Percentiles rank a stretch among this genome's conserved stretches.
Evolutionary conservation across 2,888 invertebrate genomes (phyloP).

Genomic region (Brachylomia viminalis): DNA sequence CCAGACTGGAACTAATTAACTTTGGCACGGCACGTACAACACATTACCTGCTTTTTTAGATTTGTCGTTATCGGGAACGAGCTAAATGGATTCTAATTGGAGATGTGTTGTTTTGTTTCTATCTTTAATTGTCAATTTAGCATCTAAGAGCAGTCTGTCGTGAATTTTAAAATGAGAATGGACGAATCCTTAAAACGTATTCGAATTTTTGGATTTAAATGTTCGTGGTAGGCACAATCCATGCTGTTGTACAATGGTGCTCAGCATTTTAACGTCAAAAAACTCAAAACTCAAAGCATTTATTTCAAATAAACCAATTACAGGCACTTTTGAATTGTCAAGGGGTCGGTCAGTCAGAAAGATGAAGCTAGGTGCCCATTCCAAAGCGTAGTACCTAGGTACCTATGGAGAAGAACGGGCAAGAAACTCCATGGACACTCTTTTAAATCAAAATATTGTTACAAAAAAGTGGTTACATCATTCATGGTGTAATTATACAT

Average conservation of each 20-base stretch:
- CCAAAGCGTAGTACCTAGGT: no score
- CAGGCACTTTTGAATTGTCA: no score
- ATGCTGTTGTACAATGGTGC: not conserved
- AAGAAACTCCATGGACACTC: no score
- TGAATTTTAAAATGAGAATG: not conserved
- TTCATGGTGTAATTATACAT: no score
- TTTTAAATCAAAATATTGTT: no score
- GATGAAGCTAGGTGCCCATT: no score
- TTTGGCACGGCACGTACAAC: constrained; percentile 34
- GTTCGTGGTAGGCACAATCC: not conserved
- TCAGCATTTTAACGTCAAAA: not conserved
- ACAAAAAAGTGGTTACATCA: no score
- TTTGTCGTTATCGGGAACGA: not conserved
- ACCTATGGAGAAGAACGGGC: no score
- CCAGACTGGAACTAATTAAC: constrained; percentile 46
- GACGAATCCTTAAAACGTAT: not conserved
- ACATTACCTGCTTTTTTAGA: constrained; percentile 41
- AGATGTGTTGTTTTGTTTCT: constrained; percentile 3
- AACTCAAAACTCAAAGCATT: no score
- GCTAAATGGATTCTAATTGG: constrained; percentile 7
- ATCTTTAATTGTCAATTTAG: not conserved
- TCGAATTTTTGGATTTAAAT: not conserved
- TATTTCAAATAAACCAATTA: no score
- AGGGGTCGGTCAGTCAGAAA: no score
- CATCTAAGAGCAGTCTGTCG: not conserved